Base-by-base conservation (phyloP, 2,113 vertebrate species). In the Paradoxurus hermaphroditus region DNA sequence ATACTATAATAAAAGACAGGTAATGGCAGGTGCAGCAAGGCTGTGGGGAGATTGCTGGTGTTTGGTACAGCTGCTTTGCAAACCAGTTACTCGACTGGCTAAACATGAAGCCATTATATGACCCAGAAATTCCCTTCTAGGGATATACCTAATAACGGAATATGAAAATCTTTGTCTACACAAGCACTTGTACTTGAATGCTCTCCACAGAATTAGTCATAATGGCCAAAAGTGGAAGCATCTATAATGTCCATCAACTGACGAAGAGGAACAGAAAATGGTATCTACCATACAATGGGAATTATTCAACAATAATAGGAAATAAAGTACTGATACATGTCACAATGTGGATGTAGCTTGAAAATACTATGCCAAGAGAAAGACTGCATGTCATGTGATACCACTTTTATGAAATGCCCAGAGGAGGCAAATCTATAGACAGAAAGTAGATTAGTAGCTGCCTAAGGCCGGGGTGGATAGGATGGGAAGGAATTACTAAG, bases 131-230 rank as follows among this genome's bases (percentile, higher is more conserved):
- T 59, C 46, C 14, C 4, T 56, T 65, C 13, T 49, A 39, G 46
- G 27, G 27, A 36, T 27, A 15, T 13, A 25, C 31, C 29, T 92
- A 15, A 6, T 62, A 62, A 44, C 53, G 73, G 90, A 18, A 67
- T n/a, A 49, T 19, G 59, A 78, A 82, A 11, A 29, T 4, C 0
- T 0, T 2, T n/a, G 70, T 53, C 62, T 14, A 5, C 7, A 3
- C 19, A 56, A 46, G 78, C 49, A 21, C 25, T 5, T 0, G 4
- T 49, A n/a, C 53, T 9, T 0, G 0, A 14, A 23, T 75, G 11
- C 73, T 41, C 31, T 39, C 5, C 13, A 21, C 19, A 63, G 53
- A 56, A 31, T 56, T 21, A 83, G 56, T 19, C 31, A 25, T 18
- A 86, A 11, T 41, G 78, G 34, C 13, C 41, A n/a, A 41, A 75